Evolutionary conservation across 1,140 invertebrate species (phyloP).

Genomic region (Condylostylus longicornis): DNA sequence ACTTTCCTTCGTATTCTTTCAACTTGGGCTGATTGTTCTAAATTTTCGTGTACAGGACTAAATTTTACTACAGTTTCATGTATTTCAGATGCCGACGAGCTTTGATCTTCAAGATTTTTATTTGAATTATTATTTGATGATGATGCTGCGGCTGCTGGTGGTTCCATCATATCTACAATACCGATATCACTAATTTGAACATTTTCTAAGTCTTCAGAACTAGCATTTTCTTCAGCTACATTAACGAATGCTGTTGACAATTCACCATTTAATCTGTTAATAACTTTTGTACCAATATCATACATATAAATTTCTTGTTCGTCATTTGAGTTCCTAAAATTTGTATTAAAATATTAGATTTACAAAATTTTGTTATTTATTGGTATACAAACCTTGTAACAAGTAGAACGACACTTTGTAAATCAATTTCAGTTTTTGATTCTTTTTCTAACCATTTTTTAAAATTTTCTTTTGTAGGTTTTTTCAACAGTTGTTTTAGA

Average conservation of each 20-base stretch:
- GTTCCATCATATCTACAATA: constrained; percentile 32
- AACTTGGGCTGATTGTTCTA: too few species aligned
- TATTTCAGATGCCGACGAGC: constrained; percentile 1
- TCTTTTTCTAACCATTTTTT: constrained; percentile 64
- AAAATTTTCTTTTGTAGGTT: constrained; percentile 59
- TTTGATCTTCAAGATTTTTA: too few species aligned
- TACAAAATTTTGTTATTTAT: too few species aligned
- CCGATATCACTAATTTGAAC: constrained; percentile 40
- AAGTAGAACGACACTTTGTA: constrained; percentile 62
- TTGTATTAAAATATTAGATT: too few species aligned
- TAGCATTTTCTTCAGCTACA: constrained; percentile 65
- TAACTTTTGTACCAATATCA: constrained; percentile 48
- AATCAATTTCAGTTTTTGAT: constrained; percentile 48
- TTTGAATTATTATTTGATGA: too few species aligned
- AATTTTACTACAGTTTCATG: constrained; percentile 2
- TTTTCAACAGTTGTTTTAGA: constrained; percentile 56
- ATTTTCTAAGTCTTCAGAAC: constrained; percentile 47
- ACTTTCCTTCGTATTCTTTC: too few species aligned
- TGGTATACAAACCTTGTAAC: constrained; percentile 52
- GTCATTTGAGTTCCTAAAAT: constrained; percentile 26
- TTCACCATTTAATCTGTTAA: constrained; percentile 54
- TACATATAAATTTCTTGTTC: constrained; percentile 75
- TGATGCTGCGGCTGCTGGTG: too few species aligned
- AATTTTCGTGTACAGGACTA: too few species aligned
- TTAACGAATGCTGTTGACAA: constrained; percentile 66